Percentiles rank a stretch among this genome's conserved stretches.
Conservation (phyloP, 2,888 invertebrate species). For the Philonicus albiceps region DNA sequence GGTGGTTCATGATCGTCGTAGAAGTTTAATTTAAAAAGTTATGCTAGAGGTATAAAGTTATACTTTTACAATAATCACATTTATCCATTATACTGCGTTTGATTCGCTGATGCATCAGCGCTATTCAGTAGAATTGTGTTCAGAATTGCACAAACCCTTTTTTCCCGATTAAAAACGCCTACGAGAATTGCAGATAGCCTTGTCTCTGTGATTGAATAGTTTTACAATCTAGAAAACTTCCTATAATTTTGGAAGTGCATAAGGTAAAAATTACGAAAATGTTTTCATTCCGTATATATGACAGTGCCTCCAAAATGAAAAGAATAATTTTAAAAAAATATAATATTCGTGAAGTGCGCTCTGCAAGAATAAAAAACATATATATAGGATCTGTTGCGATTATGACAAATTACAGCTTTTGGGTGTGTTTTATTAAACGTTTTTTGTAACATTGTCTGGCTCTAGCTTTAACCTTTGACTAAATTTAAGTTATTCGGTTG, state of each 20-base stretch:
- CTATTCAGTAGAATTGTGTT: neutral
- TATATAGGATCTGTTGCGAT: neutral
- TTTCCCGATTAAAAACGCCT: neutral
- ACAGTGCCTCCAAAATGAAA: neutral
- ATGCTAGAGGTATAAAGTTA: neutral
- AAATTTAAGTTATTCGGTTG: neutral
- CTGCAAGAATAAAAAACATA: neutral
- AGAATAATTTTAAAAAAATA: neutral
- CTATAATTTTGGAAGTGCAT: neutral
- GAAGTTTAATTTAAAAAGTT: neutral
- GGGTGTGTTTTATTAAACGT: neutral
- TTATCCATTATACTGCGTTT: neutral
- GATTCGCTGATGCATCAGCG: neutral
- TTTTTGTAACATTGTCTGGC: neutral
- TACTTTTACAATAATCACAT: neutral
- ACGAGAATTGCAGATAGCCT: neutral
- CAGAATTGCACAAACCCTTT: neutral
- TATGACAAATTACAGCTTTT: neutral
- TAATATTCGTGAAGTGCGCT: neutral
- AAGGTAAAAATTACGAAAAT: neutral
- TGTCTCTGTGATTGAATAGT: neutral
- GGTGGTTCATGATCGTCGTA: neutral
- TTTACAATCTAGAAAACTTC: neutral
- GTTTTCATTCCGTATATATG: neutral
- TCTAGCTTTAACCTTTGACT: neutral